Conservation (phyloP, 2,797 vertebrate genomes). For the Caiman crocodilus region DNA sequence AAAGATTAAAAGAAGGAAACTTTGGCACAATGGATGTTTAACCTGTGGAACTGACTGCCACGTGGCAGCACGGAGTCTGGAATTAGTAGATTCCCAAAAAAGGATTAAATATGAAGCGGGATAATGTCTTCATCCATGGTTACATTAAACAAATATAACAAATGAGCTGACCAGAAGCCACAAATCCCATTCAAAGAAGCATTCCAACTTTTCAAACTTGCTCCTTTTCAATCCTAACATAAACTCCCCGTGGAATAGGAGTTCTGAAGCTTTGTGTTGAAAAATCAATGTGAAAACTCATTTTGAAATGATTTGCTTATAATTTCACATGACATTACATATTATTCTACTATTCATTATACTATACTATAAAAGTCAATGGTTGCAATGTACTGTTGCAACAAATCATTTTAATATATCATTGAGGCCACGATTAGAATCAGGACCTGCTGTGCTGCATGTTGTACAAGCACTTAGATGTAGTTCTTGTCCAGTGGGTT, state of each 20-base stretch:
- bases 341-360: no score
- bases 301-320: no score
- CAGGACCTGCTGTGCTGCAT: neutral
- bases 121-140: slow-evolving; percentile 74
- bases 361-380: no score
- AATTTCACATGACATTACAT: no score
- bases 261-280: no score
- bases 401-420: no score
- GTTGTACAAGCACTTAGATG: neutral
- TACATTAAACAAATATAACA: slow-evolving; percentile 68
- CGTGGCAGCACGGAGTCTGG: slow-evolving; percentile 67
- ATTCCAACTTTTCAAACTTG: neutral
- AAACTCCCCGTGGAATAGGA: no score
- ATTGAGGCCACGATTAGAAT: neutral
- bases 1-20: slow-evolving; percentile 59
- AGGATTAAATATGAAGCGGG: slow-evolving; percentile 72
- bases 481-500: neutral
- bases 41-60: slow-evolving; percentile 70
- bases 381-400: no score
- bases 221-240: fast-evolving
- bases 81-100: slow-evolving; percentile 71
- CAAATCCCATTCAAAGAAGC: slow-evolving; percentile 19
- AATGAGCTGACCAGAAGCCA: slow-evolving; percentile 52
- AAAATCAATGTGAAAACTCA: no score
- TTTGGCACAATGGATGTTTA: slow-evolving; percentile 74